Base-by-base conservation (phyloP, 2,888 invertebrate genomes). In the Odontocolon sp. region DNA sequence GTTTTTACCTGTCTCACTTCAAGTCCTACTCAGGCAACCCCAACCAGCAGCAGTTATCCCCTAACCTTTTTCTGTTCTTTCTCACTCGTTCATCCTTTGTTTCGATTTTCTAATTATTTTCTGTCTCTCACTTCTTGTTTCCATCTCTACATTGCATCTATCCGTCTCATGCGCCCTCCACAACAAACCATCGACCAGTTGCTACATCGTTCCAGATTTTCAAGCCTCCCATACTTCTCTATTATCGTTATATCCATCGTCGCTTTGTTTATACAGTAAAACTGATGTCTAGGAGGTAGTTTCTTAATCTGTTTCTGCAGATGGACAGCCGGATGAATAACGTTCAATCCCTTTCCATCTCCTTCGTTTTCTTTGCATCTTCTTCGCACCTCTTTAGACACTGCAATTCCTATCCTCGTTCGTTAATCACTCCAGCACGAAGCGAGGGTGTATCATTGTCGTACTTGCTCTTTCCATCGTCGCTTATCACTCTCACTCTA, bases 391-490 rank as follows among this genome's bases (percentile, higher is more conserved):
- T 14, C 33, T n/a, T 28, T 28, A 33, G 54, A 40, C 28, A n/a
- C 16, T 16, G 16, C 11, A 9, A 36, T 2, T 23, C 42, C 45
- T 50, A 16, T 45, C 23, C 68, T 63, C 68, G 72, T 77, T 77
- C 77, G 72, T 77, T 77, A 77, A 77, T 69, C 72, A 72, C 77
- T 73, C 72, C 64, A 11, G 54, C 59, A 52, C 52, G 14, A 64
- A 64, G 21, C 14, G 50, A 31, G 72, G 72, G 57, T 77, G 72
- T 54, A 59, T 77, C 64, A 77, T 73, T 45, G 63, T 72, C 57
- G 61, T 33, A 66, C 50, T 71, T 68, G 63, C 77, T 72, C 72
- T 72, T 68, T 85, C 81, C 85, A 83, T 78, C 80, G 80, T 76
- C 80, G 70, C 79, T 81, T 82, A 81, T 74, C 77, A 75, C 61